phyloP scores from a whole-genome alignment of 2,888 invertebrate species.

The Gryllus longicercus region DNA sequence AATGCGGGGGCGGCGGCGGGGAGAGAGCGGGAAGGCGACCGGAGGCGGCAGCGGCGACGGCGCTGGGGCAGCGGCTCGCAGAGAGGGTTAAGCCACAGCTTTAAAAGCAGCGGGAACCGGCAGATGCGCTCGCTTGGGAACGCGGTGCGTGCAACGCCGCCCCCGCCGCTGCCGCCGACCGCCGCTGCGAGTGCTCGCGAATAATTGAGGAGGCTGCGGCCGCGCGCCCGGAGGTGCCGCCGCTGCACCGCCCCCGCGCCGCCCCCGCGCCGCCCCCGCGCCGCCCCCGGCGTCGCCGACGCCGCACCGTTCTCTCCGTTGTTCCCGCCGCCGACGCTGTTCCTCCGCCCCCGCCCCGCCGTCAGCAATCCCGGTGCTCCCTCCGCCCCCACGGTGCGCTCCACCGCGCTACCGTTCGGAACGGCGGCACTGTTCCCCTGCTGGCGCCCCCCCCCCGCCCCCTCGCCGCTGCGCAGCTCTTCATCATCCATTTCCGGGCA shows the following conservation, averaged over 20 bases:
- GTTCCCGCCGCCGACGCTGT: too few species aligned
- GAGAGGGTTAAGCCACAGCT: constrained; percentile 17
- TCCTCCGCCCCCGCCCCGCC: too few species aligned
- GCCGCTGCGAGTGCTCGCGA: constrained; percentile 17
- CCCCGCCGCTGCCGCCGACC: not conserved
- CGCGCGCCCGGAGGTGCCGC: not conserved
- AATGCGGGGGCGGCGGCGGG: not conserved
- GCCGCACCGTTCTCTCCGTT: too few species aligned
- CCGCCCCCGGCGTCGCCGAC: not conserved
- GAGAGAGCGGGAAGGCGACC: not conserved
- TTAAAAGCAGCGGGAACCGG: constrained; percentile 2
- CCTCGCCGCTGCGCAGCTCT: too few species aligned
- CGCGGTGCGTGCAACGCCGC: not conserved
- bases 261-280: not conserved
- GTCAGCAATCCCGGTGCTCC: too few species aligned
- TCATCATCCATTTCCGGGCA: too few species aligned
- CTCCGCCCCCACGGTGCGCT: too few species aligned
- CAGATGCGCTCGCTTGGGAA: constrained; percentile 7
- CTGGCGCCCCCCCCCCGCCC: too few species aligned
- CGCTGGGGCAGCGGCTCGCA: not conserved
- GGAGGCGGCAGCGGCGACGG: not conserved
- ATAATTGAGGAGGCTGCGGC: constrained; percentile 17
- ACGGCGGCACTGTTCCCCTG: too few species aligned
- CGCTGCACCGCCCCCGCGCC: too few species aligned
- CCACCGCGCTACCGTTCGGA: too few species aligned